Evolutionary conservation across 2,888 invertebrate genomes (phyloP), one percentile per base, ranked within the genome.

Genomic region (Tryphoninae sp.): DNA sequence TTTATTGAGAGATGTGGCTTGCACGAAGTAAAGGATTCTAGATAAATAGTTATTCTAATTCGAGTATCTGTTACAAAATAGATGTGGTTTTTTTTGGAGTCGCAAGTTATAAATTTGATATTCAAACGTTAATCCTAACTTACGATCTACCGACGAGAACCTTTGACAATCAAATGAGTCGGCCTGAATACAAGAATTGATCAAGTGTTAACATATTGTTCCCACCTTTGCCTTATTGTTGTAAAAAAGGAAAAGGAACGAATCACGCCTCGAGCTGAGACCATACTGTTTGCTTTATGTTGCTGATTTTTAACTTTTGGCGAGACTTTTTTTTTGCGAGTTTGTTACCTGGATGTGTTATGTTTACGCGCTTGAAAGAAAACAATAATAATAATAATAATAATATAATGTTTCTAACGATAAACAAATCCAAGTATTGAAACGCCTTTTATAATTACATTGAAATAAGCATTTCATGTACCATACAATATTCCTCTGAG

Each of bases 81-180:
- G 78, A 78, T 78, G 74, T 67, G 67, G 61, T 49, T 72, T 67
- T 67, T 67, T 75, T 22, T 58, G 40, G 55, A 81, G 69, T 78
- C 77, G 51, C 69, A 58, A 74, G 78, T 74, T 73, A 81, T 67
- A 71, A 81, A 81, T 75, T 81, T 81, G 65, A 75, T 81, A 78
- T 81, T 78, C 74, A 75, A 81, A 81, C 65, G 55, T 81, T 74
- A 81, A 81, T 71, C 69, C 78, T 81, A 81, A 61, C 81, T 81
- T 81, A 81, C 64, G 78, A 75, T 71, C 81, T 81, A 81, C 71
- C 78, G 71, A 78, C 71, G 74, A 78, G 74, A 78, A 81, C 78
- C 64, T 69, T 69, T 65, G 73, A 69, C 59, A 65, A 74, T 71
- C 73, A 68, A 81, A 62, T 62, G 74, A 75, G 59, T 75, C 74